phyloP scores from a whole-genome alignment of 1,140 invertebrate species.

The Battus philenor region DNA sequence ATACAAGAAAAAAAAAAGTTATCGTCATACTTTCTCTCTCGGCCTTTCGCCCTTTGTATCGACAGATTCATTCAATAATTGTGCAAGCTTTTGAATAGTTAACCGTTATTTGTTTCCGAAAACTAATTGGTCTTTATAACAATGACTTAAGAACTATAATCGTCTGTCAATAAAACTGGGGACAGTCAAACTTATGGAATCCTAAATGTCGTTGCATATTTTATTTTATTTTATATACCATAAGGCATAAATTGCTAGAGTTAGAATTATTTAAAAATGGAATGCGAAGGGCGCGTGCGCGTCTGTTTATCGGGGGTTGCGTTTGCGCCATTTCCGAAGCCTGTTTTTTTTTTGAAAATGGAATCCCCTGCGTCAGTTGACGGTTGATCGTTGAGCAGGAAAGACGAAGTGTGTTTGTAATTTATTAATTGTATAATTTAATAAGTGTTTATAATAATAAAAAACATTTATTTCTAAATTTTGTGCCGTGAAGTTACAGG shows the following conservation, averaged over 20 bases:
- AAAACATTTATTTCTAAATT: too few relatives aligned
- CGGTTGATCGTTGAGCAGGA: conserved; percentile 36
- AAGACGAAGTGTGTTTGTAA: conserved; percentile 19
- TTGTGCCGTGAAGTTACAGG: too few relatives aligned
- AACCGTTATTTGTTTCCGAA: too few relatives aligned
- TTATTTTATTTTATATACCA: conserved; percentile 1
- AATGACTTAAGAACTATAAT: background rate
- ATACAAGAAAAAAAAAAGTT: background rate
- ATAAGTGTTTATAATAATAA: conserved; percentile 3
- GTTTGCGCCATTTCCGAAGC: conserved; percentile 58
- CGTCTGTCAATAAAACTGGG: background rate
- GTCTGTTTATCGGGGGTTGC: conserved; percentile 47
- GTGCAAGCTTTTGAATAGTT: conserved; percentile 16
- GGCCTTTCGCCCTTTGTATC: background rate
- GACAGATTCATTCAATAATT: conserved; percentile 22
- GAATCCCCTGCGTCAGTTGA: conserved; percentile 44
- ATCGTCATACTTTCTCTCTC: too few relatives aligned
- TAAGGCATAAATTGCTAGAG: too few relatives aligned
- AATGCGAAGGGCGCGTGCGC: conserved; percentile 51
- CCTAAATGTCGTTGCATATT: conserved; percentile 3
- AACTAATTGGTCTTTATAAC: too few relatives aligned
- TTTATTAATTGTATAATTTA: background rate
- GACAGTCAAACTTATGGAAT: background rate
- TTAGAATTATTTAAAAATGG: conserved; percentile 19
- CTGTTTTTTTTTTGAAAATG: conserved; percentile 43